Evolutionary conservation across 2,797 vertebrate species (phyloP).

Genomic region (Kryptopterus vitreolus): DNA sequence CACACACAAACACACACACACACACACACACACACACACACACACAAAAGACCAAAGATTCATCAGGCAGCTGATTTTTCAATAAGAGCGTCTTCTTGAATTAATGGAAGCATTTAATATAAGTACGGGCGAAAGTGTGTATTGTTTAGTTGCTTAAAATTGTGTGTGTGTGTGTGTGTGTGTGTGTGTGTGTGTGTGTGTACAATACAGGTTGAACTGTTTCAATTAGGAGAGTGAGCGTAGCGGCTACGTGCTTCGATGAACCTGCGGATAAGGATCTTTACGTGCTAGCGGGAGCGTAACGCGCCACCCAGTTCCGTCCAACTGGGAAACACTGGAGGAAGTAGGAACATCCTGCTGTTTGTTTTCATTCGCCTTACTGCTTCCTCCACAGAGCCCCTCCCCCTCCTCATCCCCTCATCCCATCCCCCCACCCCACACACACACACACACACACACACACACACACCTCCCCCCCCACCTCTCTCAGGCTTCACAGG

Average conservation of each 20-base stretch:
- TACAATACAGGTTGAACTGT: slow-evolving; percentile 2
- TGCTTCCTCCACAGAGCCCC: slow-evolving; percentile 9
- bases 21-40: not conserved
- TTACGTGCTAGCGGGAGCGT: slow-evolving; percentile 41
- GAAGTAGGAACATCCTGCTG: slow-evolving; percentile 50
- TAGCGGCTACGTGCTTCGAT: slow-evolving; percentile 39
- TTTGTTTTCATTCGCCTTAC: slow-evolving; percentile 34
- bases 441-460: too few species aligned
- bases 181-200: not conserved
- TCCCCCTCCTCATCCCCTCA: too few species aligned
- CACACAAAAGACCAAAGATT: not conserved
- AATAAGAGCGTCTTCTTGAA: not conserved
- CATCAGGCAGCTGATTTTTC: not conserved
- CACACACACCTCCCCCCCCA: too few species aligned
- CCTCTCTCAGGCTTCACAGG: not conserved
- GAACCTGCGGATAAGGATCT: slow-evolving; percentile 44
- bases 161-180: not conserved
- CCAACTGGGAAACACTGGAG: slow-evolving; percentile 40
- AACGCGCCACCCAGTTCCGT: slow-evolving; percentile 30
- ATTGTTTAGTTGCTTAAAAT: slow-evolving; percentile 7
- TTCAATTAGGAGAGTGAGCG: not conserved
- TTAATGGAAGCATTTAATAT: slow-evolving; percentile 5
- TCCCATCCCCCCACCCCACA: too few species aligned
- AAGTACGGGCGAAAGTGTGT: not conserved
- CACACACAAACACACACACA: too few species aligned